Evolutionary conservation across 2,888 invertebrate species (phyloP), one percentile per base, ranked within the genome.

Genomic region (Iphiclides podalirius): DNA sequence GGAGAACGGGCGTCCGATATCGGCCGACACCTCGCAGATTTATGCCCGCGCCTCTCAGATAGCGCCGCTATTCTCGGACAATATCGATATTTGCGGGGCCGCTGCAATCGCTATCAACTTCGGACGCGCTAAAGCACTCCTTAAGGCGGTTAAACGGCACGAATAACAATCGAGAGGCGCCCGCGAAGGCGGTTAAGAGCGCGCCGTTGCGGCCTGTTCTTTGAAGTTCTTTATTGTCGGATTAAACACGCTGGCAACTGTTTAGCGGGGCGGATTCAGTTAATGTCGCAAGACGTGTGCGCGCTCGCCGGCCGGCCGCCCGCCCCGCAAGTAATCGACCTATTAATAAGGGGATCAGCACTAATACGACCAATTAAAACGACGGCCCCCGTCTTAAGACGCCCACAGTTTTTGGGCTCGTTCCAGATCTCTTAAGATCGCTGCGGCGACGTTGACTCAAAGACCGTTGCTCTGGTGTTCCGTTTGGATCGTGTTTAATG

Each of bases 361-460:
- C 70, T 86, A 87, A 88, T 85, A 64, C 87, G 73, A 72, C 82
- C 80, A 87, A 87, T 87, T 88, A 88, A 86, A 87, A 83, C 68
- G 76, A 79, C 72, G 80, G 76, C 80, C 80, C 67, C 70, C 70
- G 64, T 81, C 85, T 86, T 82, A 75, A 86, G 85, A 84, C 80
- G 72, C 75, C 64, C 79, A 70, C 83, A 85, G 85, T 85, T 86
- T 88, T 88, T 87, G 86, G 88, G 84, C 67, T 76, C 76, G 74
- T 74, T 86, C 88, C 87, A 86, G 79, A 61, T 57, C 73, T 81
- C 82, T 87, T 80, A 84, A 67, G 67, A 69, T 67, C 66, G 70
- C 74, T 78, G 72, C 70, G 72, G 68, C 73, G 66, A 62, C 59
- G 60, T 60, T 63, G 55, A 51, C 67, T 68, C 67, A 66, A 67